These are phyloP conservation scores for Diaprepes abbreviatus DNA, from an alignment of 2,888 invertebrate species.

Conservation along the genomic window DNA sequence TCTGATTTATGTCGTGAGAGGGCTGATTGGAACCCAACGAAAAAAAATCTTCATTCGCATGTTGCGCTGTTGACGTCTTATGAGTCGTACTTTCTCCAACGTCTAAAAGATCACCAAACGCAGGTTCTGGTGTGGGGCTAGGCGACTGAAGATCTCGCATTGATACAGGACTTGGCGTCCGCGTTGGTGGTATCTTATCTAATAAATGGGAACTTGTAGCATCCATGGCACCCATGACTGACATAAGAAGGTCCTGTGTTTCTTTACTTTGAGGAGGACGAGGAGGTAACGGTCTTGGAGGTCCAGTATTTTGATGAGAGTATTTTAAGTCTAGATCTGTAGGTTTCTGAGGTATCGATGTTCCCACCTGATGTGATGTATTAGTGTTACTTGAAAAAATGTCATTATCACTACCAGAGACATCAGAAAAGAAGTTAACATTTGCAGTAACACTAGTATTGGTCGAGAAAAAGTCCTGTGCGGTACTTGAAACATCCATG, in stretches of 20 bases:
- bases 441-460: constrained; percentile 31
- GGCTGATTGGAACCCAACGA: constrained; percentile 55
- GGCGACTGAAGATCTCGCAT: constrained; percentile 87
- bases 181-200: constrained; percentile 86
- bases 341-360: constrained; percentile 63
- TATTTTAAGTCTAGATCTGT: constrained; percentile 66
- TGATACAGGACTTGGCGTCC: constrained; percentile 89
- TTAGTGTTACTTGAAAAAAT: constrained; percentile 2
- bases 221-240: constrained; percentile 90
- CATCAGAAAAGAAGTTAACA: constrained; percentile 17
- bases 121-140: constrained; percentile 83
- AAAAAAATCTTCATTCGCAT: constrained; percentile 55
- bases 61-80: constrained; percentile 37
- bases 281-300: constrained; percentile 65
- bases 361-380: not conserved
- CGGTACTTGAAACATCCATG: constrained; percentile 35
- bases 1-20: constrained; percentile 67
- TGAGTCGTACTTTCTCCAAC: constrained; percentile 67
- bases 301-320: constrained; percentile 56
- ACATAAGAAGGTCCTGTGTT: constrained; percentile 87
- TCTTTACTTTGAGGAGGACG: constrained; percentile 79
- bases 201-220: constrained; percentile 87
- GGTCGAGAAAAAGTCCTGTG: constrained; percentile 36
- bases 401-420: constrained; percentile 5
- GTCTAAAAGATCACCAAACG: constrained; percentile 76